These are phyloP conservation scores for Podarcis lilfordi DNA, from an alignment of 2,797 vertebrate genomes.

Conservation along the genomic window DNA sequence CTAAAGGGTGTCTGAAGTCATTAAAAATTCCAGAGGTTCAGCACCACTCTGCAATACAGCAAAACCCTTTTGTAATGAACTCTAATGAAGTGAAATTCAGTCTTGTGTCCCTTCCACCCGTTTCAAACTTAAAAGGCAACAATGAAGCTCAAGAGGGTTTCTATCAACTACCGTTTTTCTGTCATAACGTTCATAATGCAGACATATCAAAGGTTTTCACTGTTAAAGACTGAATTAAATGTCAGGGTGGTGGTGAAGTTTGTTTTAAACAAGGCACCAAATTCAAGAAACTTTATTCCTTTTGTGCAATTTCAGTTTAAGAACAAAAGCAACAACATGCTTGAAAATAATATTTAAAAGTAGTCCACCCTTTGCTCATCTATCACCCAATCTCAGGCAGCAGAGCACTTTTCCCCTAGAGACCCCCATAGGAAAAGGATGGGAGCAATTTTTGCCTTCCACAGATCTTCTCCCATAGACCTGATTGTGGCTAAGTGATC, in stretches of 20 bases:
- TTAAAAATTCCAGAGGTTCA: slow-evolving; percentile 54
- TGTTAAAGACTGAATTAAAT: background rate
- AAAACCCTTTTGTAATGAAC: slow-evolving; percentile 55
- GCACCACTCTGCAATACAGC: slow-evolving; percentile 21
- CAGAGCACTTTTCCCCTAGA: background rate
- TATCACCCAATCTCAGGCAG: background rate
- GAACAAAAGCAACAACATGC: background rate
- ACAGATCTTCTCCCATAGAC: background rate
- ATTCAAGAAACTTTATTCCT: background rate
- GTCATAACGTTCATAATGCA: slow-evolving; percentile 24
- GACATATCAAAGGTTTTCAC: slow-evolving; percentile 43
- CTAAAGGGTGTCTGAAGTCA: slow-evolving; percentile 21
- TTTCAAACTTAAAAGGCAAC: slow-evolving; percentile 60
- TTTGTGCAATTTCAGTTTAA: slow-evolving; percentile 28
- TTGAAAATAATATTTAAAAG: background rate
- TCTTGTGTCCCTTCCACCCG: slow-evolving; percentile 35
- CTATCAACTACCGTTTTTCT: slow-evolving; percentile 41
- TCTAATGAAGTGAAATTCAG: slow-evolving; percentile 57
- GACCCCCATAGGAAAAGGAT: background rate
- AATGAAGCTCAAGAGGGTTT: slow-evolving; percentile 48
- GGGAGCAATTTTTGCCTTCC: background rate
- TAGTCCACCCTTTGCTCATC: background rate
- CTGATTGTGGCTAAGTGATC: background rate
- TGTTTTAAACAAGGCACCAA: background rate
- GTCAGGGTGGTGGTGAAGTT: no score